Percentiles rank a stretch among this genome's conserved stretches.
These are phyloP conservation scores for Panagrolaimus sp. DNA, from an alignment of 1,140 invertebrate genomes.

Conservation along the genomic window DNA sequence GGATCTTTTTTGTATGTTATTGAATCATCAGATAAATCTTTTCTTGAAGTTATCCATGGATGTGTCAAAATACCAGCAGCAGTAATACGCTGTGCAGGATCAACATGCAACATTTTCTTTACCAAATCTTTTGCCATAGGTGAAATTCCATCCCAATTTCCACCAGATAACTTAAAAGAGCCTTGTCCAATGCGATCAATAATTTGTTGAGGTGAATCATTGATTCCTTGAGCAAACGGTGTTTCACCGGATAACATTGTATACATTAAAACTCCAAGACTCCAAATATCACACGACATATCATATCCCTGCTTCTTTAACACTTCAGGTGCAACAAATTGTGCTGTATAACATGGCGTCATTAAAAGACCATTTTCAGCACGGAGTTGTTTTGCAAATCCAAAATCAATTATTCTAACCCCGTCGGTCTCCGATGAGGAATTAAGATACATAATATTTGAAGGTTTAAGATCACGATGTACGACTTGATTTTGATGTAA, in stretches of 20 bases:
- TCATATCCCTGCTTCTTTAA: slow-evolving; percentile 94
- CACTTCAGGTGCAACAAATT: slow-evolving; percentile 97
- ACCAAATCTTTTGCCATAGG: slow-evolving; percentile 78
- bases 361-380: slow-evolving; percentile 93
- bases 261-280: slow-evolving; percentile 86
- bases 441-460: slow-evolving; percentile 89
- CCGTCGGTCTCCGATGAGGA: slow-evolving; percentile 69
- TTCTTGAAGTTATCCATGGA: slow-evolving; percentile 68
- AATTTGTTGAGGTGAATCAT: slow-evolving; percentile 84
- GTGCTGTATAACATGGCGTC: slow-evolving; percentile 98
- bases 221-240: slow-evolving; percentile 83
- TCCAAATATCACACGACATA: slow-evolving; percentile 97
- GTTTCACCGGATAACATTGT: slow-evolving; percentile 93
- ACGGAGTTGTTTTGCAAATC: slow-evolving; percentile 91
- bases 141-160: slow-evolving; percentile 73
- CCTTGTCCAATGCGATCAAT: slow-evolving; percentile 82
- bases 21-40: slow-evolving; percentile 56
- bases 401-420: slow-evolving; percentile 84
- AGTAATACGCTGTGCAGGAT: slow-evolving; percentile 76
- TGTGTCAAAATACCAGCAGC: slow-evolving; percentile 77
- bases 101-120: slow-evolving; percentile 82
- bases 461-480: slow-evolving; percentile 89
- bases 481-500: slow-evolving; percentile 88
- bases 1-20: slow-evolving; percentile 15
- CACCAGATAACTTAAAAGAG: slow-evolving; percentile 71